Conservation (phyloP, 2,888 invertebrate species). For the Drosophila prostipennis region DNA sequence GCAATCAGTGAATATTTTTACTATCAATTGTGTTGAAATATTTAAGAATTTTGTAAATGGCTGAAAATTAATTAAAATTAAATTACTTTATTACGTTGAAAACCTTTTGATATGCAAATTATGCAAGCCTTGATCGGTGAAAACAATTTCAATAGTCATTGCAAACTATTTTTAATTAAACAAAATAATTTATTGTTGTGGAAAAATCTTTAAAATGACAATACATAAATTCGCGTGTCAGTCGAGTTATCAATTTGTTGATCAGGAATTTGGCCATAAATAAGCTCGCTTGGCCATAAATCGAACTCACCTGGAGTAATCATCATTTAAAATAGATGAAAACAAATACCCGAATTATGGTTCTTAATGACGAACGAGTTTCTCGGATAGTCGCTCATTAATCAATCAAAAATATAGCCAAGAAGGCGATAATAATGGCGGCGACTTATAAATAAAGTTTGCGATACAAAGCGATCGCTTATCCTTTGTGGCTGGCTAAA, state of each 20-base stretch:
- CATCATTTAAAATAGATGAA: slow-evolving; percentile 28
- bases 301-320: background rate
- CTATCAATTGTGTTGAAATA: slow-evolving; percentile 11
- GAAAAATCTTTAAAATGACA: background rate
- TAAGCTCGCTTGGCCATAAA: slow-evolving; percentile 13
- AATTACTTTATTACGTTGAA: slow-evolving; percentile 8
- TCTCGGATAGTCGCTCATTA: slow-evolving; percentile 21
- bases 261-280: slow-evolving; percentile 15
- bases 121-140: background rate
- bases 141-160: too few relatives aligned
- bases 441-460: slow-evolving; percentile 1
- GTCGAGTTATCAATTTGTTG: background rate
- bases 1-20: slow-evolving; percentile 2
- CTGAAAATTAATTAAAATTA: background rate
- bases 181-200: background rate
- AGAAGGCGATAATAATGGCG: slow-evolving; percentile 7
- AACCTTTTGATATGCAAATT: background rate
- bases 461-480: background rate
- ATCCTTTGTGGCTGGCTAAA: slow-evolving; percentile 13
- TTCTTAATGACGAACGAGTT: slow-evolving; percentile 26
- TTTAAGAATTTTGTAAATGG: background rate
- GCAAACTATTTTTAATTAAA: too few relatives aligned
- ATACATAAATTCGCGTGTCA: slow-evolving; percentile 3
- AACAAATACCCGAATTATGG: slow-evolving; percentile 9
- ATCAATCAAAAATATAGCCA: slow-evolving; percentile 28